Evolutionary conservation across 2,113 vertebrate species (phyloP), one percentile per base, ranked within the genome.

Genomic region (Copsychus sechellarum): DNA sequence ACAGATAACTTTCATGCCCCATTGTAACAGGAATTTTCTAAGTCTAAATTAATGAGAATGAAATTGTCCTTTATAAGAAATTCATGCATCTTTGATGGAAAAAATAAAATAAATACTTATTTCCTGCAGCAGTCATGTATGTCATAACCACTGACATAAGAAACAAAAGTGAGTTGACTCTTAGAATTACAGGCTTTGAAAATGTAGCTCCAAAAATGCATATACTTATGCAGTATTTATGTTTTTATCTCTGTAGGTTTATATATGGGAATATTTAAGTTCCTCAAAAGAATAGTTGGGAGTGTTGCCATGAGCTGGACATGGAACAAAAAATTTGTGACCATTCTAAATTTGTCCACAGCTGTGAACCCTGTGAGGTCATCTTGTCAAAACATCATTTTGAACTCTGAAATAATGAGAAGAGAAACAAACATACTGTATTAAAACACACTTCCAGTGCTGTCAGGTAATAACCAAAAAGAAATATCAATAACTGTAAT

Each of bases 401-500:
- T 80, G 86, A 91, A 76, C 72, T 94, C 80, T 74, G 93, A 96
- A 97, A 92, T 93, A 97, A 97, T 94, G 62, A 94, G 93, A 96
- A 93, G 74, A 90, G 90, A 95, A 97, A 96, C 91, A 97, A 97
- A 96, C 79, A 94, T 58, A 66, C 26, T 62, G 72, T 48, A 94
- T 97, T 96, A 96, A 83, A 97, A 87, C 65, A 88, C 72, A 83
- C 74, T 81, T 77, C 73, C 90, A 90, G 58, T 93, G 95, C 95
- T 97, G 96, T 91, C 84, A 90, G 97, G 97, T 97, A 93, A 97
- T 97, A 96, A 90, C 80, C 86, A 83, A 97, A 96, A 97, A 96
- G 54, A 86, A 98, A 98, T 98, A 98, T 98, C 98, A 98, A 87
- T 98, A 98, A 98, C 98, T 98, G 92, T 82, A 97, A 97, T 95